Evolutionary conservation across 2,797 vertebrate species (phyloP).

Genomic region (Diplodus sargus): DNA sequence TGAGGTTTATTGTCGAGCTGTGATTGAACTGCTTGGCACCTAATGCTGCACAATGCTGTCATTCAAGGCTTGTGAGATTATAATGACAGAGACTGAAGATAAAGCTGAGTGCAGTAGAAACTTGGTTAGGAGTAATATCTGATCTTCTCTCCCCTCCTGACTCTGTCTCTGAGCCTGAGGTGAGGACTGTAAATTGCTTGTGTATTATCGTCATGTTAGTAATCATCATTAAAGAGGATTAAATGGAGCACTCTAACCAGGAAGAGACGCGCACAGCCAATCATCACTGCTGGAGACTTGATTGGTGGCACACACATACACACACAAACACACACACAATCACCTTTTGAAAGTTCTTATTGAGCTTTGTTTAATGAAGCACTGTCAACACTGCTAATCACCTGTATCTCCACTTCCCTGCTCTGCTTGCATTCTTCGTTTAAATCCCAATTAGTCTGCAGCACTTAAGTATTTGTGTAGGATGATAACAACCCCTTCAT

Average conservation of each 20-base stretch:
- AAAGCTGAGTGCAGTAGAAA: slow-evolving; percentile 1
- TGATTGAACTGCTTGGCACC: slow-evolving; percentile 6
- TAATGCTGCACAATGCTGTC: slow-evolving; percentile 10
- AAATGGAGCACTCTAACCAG: slow-evolving; percentile 51
- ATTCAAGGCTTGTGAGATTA: slow-evolving; percentile 5
- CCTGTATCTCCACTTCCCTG: slow-evolving; percentile 53
- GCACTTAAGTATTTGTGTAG: slow-evolving; percentile 38
- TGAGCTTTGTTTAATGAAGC: slow-evolving; percentile 66
- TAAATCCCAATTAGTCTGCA: slow-evolving; percentile 50
- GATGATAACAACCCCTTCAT: slow-evolving; percentile 3
- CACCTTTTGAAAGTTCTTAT: slow-evolving; percentile 43
- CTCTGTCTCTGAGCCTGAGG: slow-evolving; percentile 33
- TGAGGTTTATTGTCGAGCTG: slow-evolving; percentile 1
- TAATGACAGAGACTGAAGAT: slow-evolving; percentile 2
- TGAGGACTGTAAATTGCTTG: slow-evolving; percentile 48
- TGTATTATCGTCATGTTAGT: slow-evolving; percentile 57
- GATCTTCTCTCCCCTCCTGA: neutral
- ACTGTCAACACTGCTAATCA: slow-evolving; percentile 68
- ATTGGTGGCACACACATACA: slow-evolving; percentile 53
- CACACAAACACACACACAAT: slow-evolving; percentile 5
- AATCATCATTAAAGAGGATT: slow-evolving; percentile 73
- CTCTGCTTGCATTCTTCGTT: slow-evolving; percentile 56
- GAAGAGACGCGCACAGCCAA: slow-evolving; percentile 52
- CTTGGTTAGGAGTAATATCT: slow-evolving; percentile 4
- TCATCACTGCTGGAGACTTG: slow-evolving; percentile 46